These are phyloP conservation scores for Zaprionus africanus DNA, from an alignment of 1,140 invertebrate genomes.

Conservation along the genomic window DNA sequence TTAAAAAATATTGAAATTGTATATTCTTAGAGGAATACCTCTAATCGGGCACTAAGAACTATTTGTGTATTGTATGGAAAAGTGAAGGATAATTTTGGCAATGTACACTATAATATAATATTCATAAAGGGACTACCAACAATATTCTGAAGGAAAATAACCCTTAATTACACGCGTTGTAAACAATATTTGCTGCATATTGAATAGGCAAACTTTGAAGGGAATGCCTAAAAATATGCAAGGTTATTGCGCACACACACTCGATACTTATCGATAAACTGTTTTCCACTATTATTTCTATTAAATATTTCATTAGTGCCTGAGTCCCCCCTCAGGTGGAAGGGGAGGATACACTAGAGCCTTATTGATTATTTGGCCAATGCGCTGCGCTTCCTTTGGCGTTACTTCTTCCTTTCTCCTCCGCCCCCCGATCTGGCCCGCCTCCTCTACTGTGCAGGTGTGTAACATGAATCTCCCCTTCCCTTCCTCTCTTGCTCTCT, in stretches of 20 bases:
- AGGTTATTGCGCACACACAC: background rate
- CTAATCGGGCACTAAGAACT: too few species aligned
- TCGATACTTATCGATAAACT: background rate
- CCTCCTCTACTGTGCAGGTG: conserved; percentile 43
- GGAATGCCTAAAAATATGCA: background rate
- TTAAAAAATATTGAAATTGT: too few species aligned
- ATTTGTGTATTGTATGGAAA: too few species aligned
- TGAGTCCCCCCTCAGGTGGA: background rate
- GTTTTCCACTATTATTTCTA: background rate
- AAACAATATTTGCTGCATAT: background rate
- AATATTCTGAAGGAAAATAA: background rate
- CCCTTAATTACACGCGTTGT: background rate
- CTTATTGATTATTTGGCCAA: background rate
- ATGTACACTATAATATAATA: too few species aligned
- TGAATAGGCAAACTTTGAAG: background rate
- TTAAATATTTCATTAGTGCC: background rate
- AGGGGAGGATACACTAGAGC: background rate
- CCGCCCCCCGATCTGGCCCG: background rate
- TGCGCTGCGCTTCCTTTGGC: background rate
- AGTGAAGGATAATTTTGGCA: too few species aligned
- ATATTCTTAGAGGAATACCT: too few species aligned
- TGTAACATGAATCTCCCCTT: conserved; percentile 59
- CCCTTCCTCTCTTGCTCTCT: background rate
- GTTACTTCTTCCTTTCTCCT: background rate
- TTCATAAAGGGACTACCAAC: background rate